A percentile compares a stretch with the other conserved stretches of the same genome.
Conservation (phyloP, 2,888 invertebrate species). For the Ectobius pallidus region DNA sequence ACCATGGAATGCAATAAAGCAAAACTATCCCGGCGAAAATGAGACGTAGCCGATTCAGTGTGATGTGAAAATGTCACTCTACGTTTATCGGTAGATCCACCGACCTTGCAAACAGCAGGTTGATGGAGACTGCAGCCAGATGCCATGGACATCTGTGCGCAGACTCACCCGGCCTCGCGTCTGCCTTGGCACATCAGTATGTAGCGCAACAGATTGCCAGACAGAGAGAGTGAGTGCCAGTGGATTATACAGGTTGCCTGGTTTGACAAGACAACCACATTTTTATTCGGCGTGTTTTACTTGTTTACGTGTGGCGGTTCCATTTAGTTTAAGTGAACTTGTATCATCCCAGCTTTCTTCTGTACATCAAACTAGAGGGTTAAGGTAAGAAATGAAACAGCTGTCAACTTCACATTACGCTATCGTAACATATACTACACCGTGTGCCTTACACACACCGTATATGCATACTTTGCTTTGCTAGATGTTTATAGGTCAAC, state of each 20-base stretch:
- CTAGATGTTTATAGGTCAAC: neutral
- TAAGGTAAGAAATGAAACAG: neutral
- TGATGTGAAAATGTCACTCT: no score
- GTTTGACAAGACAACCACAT: neutral
- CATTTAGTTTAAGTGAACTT: neutral
- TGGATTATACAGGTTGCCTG: neutral
- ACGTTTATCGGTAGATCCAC: neutral
- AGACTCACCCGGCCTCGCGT: neutral
- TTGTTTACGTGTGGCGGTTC: slow-evolving; percentile 20
- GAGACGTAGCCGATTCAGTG: no score
- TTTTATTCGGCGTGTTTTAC: slow-evolving; percentile 14
- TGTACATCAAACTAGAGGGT: neutral
- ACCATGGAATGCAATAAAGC: no score
- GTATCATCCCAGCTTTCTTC: neutral
- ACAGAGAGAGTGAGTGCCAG: neutral
- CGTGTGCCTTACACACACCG: neutral
- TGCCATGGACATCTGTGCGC: neutral
- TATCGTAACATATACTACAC: neutral
- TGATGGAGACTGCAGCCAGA: neutral
- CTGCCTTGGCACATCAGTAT: neutral
- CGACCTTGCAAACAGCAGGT: neutral
- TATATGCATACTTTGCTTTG: neutral
- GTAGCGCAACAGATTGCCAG: slow-evolving; percentile 19
- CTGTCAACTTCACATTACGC: no score
- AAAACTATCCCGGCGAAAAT: no score